Evolutionary conservation across 2,113 vertebrate genomes (phyloP), one percentile per base, ranked within the genome.

Genomic region (Zonotrichia leucophrys): DNA sequence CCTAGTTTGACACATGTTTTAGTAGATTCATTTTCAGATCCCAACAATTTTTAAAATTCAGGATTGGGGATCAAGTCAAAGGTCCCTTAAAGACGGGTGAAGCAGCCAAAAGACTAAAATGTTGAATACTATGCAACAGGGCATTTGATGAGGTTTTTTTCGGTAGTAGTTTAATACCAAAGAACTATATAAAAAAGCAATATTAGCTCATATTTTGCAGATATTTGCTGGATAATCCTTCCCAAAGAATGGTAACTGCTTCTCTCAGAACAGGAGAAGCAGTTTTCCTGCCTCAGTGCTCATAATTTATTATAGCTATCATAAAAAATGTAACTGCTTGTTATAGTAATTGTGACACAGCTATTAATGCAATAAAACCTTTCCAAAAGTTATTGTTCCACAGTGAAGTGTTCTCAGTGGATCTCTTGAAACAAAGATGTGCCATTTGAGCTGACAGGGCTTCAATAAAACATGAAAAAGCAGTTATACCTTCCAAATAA

Each of bases 261-360:
- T 83, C 89, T 66, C 39, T 88, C 28, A 72, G 73, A 94, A 75
- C 19, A 50, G 37, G 33, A 60, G 79, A 88, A 88, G 58, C 8
- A 69, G 12, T 62, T 75, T 88, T 24, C 60, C 41, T 85, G 72
- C 44, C 63, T 89, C 68, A 79, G 67, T 79, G 75, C 50, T 96
- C 19, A 1, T 80, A 83, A 94, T 77, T 93, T 80, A 92, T 91
- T 90, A 92, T 28, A 81, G 72, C 42, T 82, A 67, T 59, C 59
- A 93, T 90, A 77, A 94, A 90, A 90, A 89, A 42, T 3, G 1
- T 83, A 89, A 50, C 55, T 87, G 75, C 87, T 93, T 93, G 63
- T 92, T 97, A 91, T 55, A 56, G 81, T 93, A 94, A 96, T 90
- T 91, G 60, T 72, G 64, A 92, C 73, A 82, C 62, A 53, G 79